Evolutionary conservation across 2,113 vertebrate genomes (phyloP), one percentile per base, ranked within the genome.

Genomic region (Canis aureus): DNA sequence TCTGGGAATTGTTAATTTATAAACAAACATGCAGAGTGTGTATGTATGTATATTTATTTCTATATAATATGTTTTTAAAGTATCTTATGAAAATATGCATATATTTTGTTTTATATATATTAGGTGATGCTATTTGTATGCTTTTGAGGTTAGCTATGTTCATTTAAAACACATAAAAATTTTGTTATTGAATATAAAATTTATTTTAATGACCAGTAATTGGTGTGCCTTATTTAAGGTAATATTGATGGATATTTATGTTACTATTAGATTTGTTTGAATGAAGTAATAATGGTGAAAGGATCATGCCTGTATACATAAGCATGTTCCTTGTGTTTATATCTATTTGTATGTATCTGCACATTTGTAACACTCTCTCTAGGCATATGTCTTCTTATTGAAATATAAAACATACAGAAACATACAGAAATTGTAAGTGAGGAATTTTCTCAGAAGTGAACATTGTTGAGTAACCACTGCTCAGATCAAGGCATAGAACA

Each of bases 91-190:
- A 93, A 86, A n/a, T 69, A 57, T 59, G 67, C 6, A 53, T 55
- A 59, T n/a, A 83, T 89, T 85, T 92, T 94, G 55, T 89, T 96
- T 91, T 78, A 90, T 1, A 69, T 76, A 87, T 69, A 92, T 92
- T 80, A 69, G 25, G 17, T 89, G 79, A 73, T 87, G 49, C 23
- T 86, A 16, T 81, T 81, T 84, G 29, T 81, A 60, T 91, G 35
- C 35, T 85, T 96, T 96, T 94, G 79, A 92, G 95, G 80, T 95
- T 92, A 84, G n/a, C 53, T 64, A 51, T 94, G 32, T 86, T 95
- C 29, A 83, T 76, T 96, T 92, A 93, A 66, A 95, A 79, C 74
- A 88, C 25, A 88, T 80, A 53, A 69, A 89, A 55, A 83, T 97
- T 92, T 90, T 95, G 51, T 92, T 93, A 79, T 66, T 97, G 55